A percentile compares a stretch with the other conserved stretches of the same genome.
phyloP scores from a whole-genome alignment of 2,797 vertebrate genomes.

The Ibycter americanus region DNA sequence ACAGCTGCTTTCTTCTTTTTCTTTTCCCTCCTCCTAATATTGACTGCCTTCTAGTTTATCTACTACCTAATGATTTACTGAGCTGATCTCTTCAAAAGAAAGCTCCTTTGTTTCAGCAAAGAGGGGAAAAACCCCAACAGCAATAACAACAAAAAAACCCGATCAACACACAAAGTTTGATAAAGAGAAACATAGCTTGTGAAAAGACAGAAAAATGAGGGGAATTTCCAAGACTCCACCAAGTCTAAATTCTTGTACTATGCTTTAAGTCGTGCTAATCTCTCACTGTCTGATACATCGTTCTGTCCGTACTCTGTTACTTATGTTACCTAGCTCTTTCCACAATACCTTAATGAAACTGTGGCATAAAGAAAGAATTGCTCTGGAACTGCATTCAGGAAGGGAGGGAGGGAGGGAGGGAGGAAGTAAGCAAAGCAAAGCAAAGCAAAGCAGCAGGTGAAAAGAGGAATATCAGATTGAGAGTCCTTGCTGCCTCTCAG shows the following conservation, averaged over 20 bases:
- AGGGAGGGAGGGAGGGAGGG: background rate
- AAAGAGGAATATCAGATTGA: background rate
- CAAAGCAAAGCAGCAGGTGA: background rate
- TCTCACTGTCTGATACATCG: background rate
- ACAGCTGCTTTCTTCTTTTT: background rate
- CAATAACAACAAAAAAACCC: no score
- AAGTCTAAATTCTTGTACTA: background rate
- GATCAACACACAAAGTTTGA: background rate
- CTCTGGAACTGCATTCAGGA: background rate
- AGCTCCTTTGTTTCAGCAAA: background rate
- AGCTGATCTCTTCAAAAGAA: background rate
- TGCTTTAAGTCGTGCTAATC: background rate
- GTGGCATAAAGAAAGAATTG: background rate
- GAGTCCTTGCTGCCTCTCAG: background rate
- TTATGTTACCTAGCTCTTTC: background rate
- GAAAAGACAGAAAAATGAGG: background rate
- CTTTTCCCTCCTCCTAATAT: background rate
- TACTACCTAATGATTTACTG: background rate
- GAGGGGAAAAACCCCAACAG: background rate
- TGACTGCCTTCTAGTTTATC: background rate
- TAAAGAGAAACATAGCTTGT: background rate
- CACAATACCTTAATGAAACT: background rate
- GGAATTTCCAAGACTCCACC: background rate
- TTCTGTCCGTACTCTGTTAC: background rate
- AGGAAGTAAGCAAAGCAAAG: background rate